phyloP scores from a whole-genome alignment of 2,888 invertebrate genomes.

The Alloscopus bannaensis region DNA sequence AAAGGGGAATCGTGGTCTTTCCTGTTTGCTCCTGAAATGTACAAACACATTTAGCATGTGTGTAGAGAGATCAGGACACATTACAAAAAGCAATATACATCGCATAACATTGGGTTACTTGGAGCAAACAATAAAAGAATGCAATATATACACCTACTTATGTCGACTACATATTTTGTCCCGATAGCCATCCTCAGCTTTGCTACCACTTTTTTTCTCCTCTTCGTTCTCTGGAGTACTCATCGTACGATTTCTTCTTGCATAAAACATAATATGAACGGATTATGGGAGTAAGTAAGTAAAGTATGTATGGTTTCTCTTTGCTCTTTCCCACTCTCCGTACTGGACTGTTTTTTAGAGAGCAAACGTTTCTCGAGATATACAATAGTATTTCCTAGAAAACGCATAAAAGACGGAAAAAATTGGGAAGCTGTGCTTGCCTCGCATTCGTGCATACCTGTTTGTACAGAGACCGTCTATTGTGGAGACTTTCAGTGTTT shows the following conservation, averaged over 20 bases:
- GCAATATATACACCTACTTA: background rate
- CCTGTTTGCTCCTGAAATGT: too few species aligned
- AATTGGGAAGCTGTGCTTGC: background rate
- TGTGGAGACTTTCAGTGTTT: background rate
- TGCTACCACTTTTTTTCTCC: background rate
- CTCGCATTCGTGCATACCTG: background rate
- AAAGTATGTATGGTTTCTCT: conserved; percentile 4
- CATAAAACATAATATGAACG: conserved; percentile 41
- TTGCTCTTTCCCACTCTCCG: background rate
- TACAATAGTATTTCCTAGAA: background rate
- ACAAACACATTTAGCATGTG: background rate
- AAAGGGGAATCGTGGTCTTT: too few species aligned
- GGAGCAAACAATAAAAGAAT: conserved; percentile 22
- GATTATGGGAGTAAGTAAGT: conserved; percentile 34
- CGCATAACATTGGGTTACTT: background rate
- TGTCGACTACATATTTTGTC: conserved; percentile 12
- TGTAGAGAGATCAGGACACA: background rate
- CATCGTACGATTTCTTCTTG: background rate
- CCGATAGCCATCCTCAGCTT: background rate
- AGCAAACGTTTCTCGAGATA: conserved; percentile 1
- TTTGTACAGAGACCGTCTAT: background rate
- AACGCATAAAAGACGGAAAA: conserved; percentile 6
- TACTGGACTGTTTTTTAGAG: background rate
- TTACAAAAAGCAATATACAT: too few species aligned
- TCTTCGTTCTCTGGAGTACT: too few species aligned